phyloP scores from a whole-genome alignment of 2,797 vertebrate genomes.

The Nyctibius grandis region DNA sequence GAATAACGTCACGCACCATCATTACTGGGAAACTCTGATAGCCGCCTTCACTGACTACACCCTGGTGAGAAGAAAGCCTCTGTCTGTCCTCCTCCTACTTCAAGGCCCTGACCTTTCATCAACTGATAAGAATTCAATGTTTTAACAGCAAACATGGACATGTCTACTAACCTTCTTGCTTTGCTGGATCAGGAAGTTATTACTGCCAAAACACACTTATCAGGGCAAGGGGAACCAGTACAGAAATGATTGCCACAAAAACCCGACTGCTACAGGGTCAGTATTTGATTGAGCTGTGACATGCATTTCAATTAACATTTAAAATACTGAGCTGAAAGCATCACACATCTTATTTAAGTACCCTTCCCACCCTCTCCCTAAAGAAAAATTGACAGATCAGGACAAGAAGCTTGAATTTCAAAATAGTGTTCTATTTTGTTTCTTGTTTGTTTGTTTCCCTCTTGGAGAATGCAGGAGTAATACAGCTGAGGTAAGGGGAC shows the following conservation, averaged over 20 bases:
- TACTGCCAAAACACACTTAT: background rate
- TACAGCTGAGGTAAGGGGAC: background rate
- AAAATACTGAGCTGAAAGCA: background rate
- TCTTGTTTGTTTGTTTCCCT: background rate
- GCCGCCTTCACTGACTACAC: background rate
- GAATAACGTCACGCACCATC: rapidly evolving
- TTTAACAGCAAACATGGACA: background rate
- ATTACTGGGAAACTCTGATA: background rate
- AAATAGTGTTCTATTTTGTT: background rate
- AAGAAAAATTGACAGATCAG: background rate
- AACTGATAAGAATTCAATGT: background rate
- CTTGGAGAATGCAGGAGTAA: background rate
- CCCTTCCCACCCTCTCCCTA: background rate
- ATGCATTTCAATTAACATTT: background rate
- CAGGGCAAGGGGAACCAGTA: background rate
- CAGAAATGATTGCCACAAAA: background rate
- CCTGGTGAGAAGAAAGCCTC: background rate
- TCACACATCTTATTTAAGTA: background rate
- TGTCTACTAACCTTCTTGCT: background rate
- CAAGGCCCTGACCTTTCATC: background rate
- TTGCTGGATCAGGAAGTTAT: background rate
- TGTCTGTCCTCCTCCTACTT: background rate
- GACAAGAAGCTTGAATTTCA: background rate
- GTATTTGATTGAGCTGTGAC: background rate
- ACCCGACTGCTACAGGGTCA: rapidly evolving